These are phyloP conservation scores for Rhabditophanes sp. DNA, from an alignment of 2,888 invertebrate genomes.

Conservation along the genomic window DNA sequence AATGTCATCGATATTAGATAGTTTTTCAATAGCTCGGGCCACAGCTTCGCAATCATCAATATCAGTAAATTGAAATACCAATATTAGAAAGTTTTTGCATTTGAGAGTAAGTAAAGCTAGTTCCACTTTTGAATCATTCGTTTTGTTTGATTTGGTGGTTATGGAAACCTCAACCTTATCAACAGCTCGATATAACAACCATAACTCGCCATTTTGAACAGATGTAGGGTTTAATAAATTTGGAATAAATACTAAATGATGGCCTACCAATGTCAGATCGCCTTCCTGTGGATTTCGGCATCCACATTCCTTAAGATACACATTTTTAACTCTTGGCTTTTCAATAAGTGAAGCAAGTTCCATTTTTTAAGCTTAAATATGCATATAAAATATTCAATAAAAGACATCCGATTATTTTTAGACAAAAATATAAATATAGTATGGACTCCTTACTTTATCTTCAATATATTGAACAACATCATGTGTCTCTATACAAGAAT, in stretches of 20 bases:
- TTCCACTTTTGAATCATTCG: too few relatives aligned
- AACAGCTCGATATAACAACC: slow-evolving; percentile 33
- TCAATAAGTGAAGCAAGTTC: slow-evolving; percentile 38
- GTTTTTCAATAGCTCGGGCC: slow-evolving; percentile 31
- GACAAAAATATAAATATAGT: too few relatives aligned
- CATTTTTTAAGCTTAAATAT: slow-evolving; percentile 21
- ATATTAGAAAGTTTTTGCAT: slow-evolving; percentile 37
- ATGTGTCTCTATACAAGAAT: too few relatives aligned
- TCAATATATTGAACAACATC: too few relatives aligned
- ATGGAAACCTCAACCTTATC: slow-evolving; percentile 35
- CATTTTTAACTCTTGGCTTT: slow-evolving; percentile 31
- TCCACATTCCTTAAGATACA: slow-evolving; percentile 14
- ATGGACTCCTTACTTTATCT: too few relatives aligned
- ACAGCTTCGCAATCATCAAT: slow-evolving; percentile 26
- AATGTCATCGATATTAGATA: slow-evolving; percentile 53
- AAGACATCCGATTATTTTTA: too few relatives aligned
- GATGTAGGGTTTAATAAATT: too few relatives aligned
- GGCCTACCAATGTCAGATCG: slow-evolving; percentile 31
- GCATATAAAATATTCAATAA: too few relatives aligned
- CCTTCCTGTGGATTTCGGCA: slow-evolving; percentile 27
- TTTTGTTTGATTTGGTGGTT: too few relatives aligned
- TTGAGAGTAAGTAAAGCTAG: slow-evolving; percentile 25
- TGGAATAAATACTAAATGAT: slow-evolving; percentile 39
- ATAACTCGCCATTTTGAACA: too few relatives aligned
- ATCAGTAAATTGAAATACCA: slow-evolving; percentile 18